Evolutionary conservation across 2,888 invertebrate species (phyloP).

Genomic region (Cryptus armator): DNA sequence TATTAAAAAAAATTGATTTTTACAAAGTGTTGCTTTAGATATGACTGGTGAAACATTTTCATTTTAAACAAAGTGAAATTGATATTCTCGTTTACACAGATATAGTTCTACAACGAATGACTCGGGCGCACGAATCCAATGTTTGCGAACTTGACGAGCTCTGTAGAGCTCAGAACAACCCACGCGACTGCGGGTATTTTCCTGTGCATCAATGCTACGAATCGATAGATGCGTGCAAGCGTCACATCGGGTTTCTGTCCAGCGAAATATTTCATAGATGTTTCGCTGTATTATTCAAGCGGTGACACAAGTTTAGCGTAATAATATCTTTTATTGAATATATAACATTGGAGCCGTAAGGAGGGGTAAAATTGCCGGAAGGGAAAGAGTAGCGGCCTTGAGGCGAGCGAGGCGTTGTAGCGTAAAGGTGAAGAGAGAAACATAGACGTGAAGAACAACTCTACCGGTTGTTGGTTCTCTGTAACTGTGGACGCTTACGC

Average conservation of each 20-base stretch:
- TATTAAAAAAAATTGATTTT: background rate
- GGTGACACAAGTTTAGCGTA: conserved; percentile 35
- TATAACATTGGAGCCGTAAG: background rate
- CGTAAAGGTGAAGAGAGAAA: conserved; percentile 53
- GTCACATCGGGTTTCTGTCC: background rate
- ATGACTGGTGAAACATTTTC: too few relatives aligned
- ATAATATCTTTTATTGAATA: conserved; percentile 38
- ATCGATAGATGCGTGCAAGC: conserved; percentile 11
- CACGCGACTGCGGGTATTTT: background rate
- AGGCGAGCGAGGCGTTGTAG: conserved; percentile 42
- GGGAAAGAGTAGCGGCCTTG: conserved; percentile 16
- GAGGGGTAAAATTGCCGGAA: conserved; percentile 26
- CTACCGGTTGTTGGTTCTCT: conserved; percentile 71
- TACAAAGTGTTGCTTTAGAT: background rate
- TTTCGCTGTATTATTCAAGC: conserved; percentile 16
- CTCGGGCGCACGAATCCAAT: background rate
- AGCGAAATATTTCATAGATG: background rate
- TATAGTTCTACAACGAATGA: too few relatives aligned
- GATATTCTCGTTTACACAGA: too few relatives aligned
- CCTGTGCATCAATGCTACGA: background rate
- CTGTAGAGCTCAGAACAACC: too few relatives aligned
- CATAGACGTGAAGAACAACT: conserved; percentile 19
- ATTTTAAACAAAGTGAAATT: too few relatives aligned
- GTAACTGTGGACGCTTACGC: conserved; percentile 43
- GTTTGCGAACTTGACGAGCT: background rate